Conservation (phyloP, 1,140 invertebrate genomes). For the Ips nitidus region DNA sequence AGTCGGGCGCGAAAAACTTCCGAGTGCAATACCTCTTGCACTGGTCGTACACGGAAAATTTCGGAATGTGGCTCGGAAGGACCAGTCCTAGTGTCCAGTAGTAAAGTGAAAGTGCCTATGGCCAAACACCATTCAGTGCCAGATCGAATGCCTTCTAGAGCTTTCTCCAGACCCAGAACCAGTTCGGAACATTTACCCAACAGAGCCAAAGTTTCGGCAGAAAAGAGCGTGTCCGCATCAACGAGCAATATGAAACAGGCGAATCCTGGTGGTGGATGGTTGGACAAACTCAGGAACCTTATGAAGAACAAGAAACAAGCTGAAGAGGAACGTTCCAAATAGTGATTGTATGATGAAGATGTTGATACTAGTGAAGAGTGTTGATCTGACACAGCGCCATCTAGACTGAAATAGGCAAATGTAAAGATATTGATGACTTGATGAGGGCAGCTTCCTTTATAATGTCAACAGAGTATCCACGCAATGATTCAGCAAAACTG, state of each 20-base stretch:
- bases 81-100: conserved; percentile 65
- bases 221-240: conserved; percentile 55
- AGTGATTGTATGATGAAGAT: background rate
- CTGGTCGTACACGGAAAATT: conserved; percentile 70
- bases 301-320: conserved; percentile 68
- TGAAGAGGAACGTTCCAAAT: conserved; percentile 48
- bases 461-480: too few species aligned
- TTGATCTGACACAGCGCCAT: too few species aligned
- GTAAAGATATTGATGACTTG: too few species aligned
- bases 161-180: conserved; percentile 49
- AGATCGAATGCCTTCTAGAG: conserved; percentile 56
- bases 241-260: conserved; percentile 75
- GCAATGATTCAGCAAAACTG: too few species aligned
- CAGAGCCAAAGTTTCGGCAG: conserved; percentile 58
- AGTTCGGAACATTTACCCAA: conserved; percentile 64
- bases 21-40: conserved; percentile 64
- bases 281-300: conserved; percentile 79
- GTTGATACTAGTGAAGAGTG: too few species aligned
- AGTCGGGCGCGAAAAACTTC: conserved; percentile 71
- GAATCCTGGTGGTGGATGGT: conserved; percentile 82
- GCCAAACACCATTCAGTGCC: conserved; percentile 67
- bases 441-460: too few species aligned
- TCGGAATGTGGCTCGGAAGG: conserved; percentile 81
- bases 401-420: too few species aligned
- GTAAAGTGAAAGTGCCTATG: conserved; percentile 63